Evolutionary conservation across 2,888 invertebrate genomes (phyloP).

Genomic region (Synergus laeviventris): DNA sequence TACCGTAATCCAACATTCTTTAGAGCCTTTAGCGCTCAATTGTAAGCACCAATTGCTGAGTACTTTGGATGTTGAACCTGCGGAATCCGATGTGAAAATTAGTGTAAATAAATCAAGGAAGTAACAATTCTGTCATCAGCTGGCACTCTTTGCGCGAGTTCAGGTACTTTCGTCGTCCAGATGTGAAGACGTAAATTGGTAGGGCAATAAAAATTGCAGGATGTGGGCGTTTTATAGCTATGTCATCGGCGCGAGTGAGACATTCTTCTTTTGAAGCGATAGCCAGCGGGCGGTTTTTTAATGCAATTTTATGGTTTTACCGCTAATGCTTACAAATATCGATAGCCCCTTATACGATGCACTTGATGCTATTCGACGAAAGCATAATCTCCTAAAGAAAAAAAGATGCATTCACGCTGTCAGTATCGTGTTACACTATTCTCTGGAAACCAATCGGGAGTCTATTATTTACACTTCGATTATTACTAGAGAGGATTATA

Average conservation of each 20-base stretch:
- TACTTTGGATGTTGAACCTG: neutral
- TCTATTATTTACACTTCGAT: constrained; percentile 14
- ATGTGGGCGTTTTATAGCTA: constrained; percentile 31
- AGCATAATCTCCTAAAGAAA: neutral
- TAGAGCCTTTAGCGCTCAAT: neutral
- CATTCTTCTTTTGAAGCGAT: constrained; percentile 31
- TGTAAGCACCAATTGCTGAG: neutral
- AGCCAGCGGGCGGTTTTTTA: constrained; percentile 21
- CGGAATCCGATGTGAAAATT: too few relatives aligned
- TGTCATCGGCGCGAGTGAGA: constrained; percentile 35
- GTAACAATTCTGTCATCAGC: neutral
- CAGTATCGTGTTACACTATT: neutral
- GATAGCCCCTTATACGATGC: neutral
- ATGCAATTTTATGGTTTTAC: constrained; percentile 27
- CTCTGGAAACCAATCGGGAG: constrained; percentile 2
- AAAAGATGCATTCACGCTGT: neutral
- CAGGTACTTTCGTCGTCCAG: constrained; percentile 16
- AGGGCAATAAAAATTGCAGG: constrained; percentile 23
- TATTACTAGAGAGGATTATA: constrained; percentile 8
- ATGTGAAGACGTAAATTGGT: constrained; percentile 26
- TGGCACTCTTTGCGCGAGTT: neutral
- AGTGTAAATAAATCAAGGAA: too few relatives aligned
- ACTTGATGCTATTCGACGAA: neutral
- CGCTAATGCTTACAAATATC: constrained; percentile 11
- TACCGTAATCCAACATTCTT: neutral